Evolutionary conservation across 2,113 vertebrate species (phyloP).

Genomic region (Choloepus hoffmanni): DNA sequence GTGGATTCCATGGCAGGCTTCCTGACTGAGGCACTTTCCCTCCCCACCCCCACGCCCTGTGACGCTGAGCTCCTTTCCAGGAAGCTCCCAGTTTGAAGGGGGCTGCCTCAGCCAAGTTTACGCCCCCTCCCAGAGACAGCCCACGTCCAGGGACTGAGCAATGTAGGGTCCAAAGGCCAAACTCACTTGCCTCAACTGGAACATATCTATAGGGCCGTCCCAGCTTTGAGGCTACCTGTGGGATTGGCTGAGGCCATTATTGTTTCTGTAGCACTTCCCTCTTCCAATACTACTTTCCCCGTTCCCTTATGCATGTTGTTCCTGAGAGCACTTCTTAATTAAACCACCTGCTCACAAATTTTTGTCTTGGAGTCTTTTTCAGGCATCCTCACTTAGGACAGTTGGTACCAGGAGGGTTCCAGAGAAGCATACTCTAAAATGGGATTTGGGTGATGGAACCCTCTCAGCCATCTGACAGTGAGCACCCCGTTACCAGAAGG

Average conservation of each 20-base stretch:
- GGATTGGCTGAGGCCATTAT: not conserved
- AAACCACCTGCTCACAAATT: not conserved
- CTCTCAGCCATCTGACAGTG: not conserved
- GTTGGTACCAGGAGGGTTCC: not conserved
- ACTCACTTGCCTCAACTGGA: not conserved
- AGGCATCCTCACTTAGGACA: not conserved
- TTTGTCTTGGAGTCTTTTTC: not conserved
- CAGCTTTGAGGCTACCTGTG: not conserved
- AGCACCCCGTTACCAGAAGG: not conserved
- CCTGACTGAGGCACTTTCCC: not conserved
- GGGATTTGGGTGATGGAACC: not conserved
- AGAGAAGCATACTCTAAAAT: not conserved
- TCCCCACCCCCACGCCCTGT: no score
- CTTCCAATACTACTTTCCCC: not conserved
- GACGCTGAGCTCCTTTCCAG: not conserved
- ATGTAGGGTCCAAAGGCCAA: not conserved
- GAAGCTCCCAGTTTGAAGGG: not conserved
- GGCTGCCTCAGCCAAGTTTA: not conserved
- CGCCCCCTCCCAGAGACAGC: not conserved
- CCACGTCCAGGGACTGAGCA: not conserved
- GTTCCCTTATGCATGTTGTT: not conserved
- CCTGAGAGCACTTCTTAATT: not conserved
- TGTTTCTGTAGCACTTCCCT: not conserved
- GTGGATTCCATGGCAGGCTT: not conserved
- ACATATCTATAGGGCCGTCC: not conserved